Conservation (phyloP, 1,140 invertebrate genomes). For the Plodia interpunctella region DNA sequence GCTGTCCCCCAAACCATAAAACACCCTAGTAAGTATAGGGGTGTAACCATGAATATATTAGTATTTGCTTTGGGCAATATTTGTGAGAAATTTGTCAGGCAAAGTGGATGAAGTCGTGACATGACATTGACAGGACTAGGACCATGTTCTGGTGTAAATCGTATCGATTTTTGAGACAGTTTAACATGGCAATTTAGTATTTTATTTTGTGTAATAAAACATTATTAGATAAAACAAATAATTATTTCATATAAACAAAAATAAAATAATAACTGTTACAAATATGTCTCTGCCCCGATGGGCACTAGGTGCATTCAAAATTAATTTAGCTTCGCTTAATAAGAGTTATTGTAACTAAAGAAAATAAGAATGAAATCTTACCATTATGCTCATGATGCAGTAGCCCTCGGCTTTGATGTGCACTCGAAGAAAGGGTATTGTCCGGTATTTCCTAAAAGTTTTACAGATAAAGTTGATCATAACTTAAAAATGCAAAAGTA, state of each 20-base stretch:
- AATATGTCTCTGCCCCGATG: too few species aligned
- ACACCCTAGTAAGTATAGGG: not conserved
- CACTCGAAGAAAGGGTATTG: constrained; percentile 44
- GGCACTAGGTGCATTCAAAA: too few species aligned
- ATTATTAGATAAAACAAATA: too few species aligned
- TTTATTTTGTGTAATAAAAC: too few species aligned
- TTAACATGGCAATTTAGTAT: too few species aligned
- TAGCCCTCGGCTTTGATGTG: constrained; percentile 48
- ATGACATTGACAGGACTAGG: not conserved
- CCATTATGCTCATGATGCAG: constrained; percentile 39
- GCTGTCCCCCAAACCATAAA: not conserved
- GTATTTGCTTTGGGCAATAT: not conserved
- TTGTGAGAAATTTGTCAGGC: constrained; percentile 2
- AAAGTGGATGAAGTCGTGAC: not conserved
- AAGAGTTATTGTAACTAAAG: too few species aligned
- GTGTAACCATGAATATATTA: constrained; percentile 4
- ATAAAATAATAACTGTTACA: too few species aligned
- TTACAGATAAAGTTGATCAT: not conserved
- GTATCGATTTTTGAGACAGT: too few species aligned
- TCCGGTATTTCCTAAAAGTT: constrained; percentile 47
- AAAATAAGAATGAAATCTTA: too few species aligned
- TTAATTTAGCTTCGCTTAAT: too few species aligned
- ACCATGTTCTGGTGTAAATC: not conserved
- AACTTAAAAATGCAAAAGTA: too few species aligned
- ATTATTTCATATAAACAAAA: too few species aligned